These are phyloP conservation scores for Hemibates koningsi DNA, from an alignment of 2,113 vertebrate genomes.

Conservation along the genomic window DNA sequence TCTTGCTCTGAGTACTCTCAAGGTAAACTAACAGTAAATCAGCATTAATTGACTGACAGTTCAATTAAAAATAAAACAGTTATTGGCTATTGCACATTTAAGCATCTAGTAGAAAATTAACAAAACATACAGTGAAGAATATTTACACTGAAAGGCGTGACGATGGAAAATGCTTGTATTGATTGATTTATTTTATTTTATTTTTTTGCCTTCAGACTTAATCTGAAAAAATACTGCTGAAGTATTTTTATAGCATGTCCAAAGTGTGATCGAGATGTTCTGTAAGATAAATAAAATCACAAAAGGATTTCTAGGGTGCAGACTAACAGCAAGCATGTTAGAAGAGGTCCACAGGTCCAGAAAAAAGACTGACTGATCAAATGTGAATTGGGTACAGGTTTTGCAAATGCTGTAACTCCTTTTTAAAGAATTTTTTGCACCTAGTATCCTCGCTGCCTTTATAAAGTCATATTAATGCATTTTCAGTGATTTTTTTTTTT, in stretches of 20 bases:
- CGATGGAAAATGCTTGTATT: neutral
- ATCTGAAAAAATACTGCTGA: neutral
- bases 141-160: neutral
- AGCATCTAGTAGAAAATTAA: neutral
- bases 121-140: neutral
- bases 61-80: neutral
- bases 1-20: constrained; percentile 94
- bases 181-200: too few relatives aligned
- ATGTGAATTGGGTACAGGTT: neutral
- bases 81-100: neutral
- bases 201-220: neutral
- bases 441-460: neutral
- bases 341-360: neutral
- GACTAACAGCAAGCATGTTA: neutral
- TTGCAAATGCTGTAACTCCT: neutral
- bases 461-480: neutral
- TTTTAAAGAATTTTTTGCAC: neutral
- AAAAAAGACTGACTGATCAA: neutral
- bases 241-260: neutral
- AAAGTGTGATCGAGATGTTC: neutral
- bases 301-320: neutral
- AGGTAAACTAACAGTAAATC: constrained; percentile 67
- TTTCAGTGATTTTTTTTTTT: neutral
- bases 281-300: neutral
- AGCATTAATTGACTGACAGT: neutral